Evolutionary conservation across 1,140 invertebrate species (phyloP).

Genomic region (Sinella curviseta): DNA sequence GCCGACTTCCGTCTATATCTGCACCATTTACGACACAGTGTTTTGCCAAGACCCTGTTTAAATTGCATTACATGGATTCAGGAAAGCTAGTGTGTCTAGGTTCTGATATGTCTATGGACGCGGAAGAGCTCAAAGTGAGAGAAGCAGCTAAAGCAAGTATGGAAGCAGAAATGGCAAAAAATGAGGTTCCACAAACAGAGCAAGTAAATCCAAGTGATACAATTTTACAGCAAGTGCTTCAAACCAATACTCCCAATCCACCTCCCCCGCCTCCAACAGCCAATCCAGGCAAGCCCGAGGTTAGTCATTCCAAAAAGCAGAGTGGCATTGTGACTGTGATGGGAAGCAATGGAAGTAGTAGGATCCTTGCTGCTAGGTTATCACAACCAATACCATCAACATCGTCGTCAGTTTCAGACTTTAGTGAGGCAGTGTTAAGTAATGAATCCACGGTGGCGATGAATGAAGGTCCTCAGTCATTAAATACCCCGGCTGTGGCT

Average conservation of each 20-base stretch:
- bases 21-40: not conserved
- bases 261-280: not conserved
- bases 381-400: not conserved
- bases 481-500: not conserved
- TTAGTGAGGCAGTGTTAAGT: no score
- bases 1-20: not conserved
- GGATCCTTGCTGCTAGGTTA: not conserved
- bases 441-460: not conserved
- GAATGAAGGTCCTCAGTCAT: not conserved
- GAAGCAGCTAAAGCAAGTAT: not conserved
- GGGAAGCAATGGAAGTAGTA: not conserved
- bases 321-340: not conserved
- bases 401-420: not conserved
- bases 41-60: slow-evolving; percentile 22
- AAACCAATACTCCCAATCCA: not conserved
- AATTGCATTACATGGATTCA: slow-evolving; percentile 27
- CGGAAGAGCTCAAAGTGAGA: not conserved
- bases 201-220: not conserved
- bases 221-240: not conserved
- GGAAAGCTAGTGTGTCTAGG: slow-evolving; percentile 31
- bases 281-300: not conserved
- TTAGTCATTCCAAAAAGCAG: not conserved
- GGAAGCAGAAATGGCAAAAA: not conserved
- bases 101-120: slow-evolving; percentile 7
- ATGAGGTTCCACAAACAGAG: not conserved